Base-by-base conservation (phyloP, 2,797 vertebrate genomes). In the Rhinogobio ventralis region DNA sequence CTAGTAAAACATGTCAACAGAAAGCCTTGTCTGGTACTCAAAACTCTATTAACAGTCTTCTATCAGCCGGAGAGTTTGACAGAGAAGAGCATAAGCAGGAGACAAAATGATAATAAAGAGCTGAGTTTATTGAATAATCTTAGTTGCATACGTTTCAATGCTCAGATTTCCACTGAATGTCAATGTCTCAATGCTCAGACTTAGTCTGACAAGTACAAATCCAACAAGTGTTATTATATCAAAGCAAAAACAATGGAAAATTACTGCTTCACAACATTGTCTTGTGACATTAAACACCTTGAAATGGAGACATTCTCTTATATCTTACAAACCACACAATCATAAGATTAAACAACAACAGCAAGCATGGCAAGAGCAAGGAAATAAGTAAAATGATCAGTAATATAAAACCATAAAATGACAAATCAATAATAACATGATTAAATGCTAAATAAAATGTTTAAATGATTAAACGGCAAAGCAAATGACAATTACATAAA, bases 91-190 rank as follows among this genome's bases (percentile, higher is more conserved):
- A 69, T 13, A 69, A 14, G 11, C 11, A 7, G 2, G 6, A n/a
- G 11, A 42, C 20, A 5, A n/a, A 45, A 39, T 45, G 23, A 69
- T 14, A n/a, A 45, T 69, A 69, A 6, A 42, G 39, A 45, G 10
- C 67, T 45, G 11, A 68, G 28, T 64, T 69, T 69, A 69, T 20
- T 69, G 39, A n/a, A 69, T 45, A n/a, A n/a, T 69, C 11, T n/a
- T 45, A 45, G 23, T n/a, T 69, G 39, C 23, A 30, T 69, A 30
- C 23, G 9, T 39, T 14, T 69, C 68, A 42, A 45, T 25, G 68
- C 39, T 69, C 36, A 42, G 11, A 69, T 5, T 68, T 14, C 36
- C 0, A 14, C 67, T 69, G 39, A 67, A 67, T 36, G 67, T 39
- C 10, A 69, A 7, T 15, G 2, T 69, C 39, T 45, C 20, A 69